Conservation (phyloP, 2,797 vertebrate species). For the Clarias pachynema region DNA sequence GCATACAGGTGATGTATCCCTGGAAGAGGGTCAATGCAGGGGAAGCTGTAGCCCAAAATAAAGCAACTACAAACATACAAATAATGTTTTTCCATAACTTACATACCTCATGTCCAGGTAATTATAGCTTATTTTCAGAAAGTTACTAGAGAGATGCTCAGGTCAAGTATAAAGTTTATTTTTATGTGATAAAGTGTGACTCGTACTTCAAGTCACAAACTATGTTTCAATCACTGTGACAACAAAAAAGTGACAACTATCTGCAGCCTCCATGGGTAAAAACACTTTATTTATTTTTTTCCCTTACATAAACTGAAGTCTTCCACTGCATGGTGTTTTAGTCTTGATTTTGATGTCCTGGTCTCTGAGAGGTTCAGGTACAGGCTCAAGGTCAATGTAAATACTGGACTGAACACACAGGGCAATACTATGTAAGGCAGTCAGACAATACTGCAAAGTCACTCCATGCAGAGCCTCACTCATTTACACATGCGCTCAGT, state of each 20-base stretch:
- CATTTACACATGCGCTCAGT: conserved; percentile 61
- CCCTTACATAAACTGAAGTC: conserved; percentile 62
- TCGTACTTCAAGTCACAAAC: too few species aligned
- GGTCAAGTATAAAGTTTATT: too few species aligned
- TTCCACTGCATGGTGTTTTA: conserved; percentile 63
- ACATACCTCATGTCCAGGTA: too few species aligned
- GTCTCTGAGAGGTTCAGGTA: conserved; percentile 66
- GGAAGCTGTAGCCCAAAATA: too few species aligned
- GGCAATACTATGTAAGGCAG: conserved; percentile 71
- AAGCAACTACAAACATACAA: too few species aligned
- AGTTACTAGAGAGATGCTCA: too few species aligned
- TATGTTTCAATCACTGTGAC: background rate
- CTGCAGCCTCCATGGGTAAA: conserved; percentile 71
- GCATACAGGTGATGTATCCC: too few species aligned
- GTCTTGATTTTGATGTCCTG: conserved; percentile 60
- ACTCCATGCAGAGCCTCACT: conserved; percentile 64
- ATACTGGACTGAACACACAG: conserved; percentile 78
- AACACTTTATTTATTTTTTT: conserved; percentile 76
- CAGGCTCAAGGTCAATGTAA: conserved; percentile 78
- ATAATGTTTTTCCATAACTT: too few species aligned
- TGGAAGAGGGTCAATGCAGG: too few species aligned
- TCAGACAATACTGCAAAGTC: conserved; percentile 77
- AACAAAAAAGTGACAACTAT: conserved; percentile 22
- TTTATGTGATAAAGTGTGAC: too few species aligned
- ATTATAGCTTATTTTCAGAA: too few species aligned